Evolutionary conservation across 2,113 vertebrate species (phyloP).

Genomic region (Pteronura brasiliensis): DNA sequence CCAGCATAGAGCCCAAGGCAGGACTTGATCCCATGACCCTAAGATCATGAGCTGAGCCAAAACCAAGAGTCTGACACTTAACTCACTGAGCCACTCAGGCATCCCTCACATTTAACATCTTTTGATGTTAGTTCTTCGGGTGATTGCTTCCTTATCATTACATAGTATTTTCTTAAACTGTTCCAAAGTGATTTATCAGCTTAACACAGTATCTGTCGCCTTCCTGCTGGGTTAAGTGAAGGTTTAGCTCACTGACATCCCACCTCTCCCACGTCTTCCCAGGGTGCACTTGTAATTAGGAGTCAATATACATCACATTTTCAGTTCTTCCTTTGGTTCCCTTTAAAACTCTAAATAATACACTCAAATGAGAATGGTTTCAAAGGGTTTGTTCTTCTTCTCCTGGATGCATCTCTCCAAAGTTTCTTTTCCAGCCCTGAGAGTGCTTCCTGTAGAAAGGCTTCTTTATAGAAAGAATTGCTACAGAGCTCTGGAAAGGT

Average conservation of each 20-base stretch:
- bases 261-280: neutral
- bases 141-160: neutral
- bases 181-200: neutral
- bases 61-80: neutral
- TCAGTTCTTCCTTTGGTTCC: neutral
- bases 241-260: neutral
- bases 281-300: neutral
- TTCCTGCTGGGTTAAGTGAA: neutral
- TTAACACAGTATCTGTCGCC: neutral
- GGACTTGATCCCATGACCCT: neutral
- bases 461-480: neutral
- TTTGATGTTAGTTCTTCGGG: neutral
- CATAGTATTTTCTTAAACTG: conserved; percentile 15
- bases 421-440: neutral
- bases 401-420: neutral
- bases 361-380: neutral
- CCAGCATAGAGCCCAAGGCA: neutral
- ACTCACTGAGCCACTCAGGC: neutral
- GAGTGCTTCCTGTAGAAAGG: neutral
- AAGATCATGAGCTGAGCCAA: neutral
- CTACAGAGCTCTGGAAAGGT: neutral
- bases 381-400: neutral
- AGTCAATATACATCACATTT: neutral
- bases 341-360: neutral
- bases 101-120: neutral